Percentiles rank a stretch among this genome's conserved stretches.
These are phyloP conservation scores for Dermatophagoides farinae DNA, from an alignment of 1,140 invertebrate species.

Conservation along the genomic window DNA sequence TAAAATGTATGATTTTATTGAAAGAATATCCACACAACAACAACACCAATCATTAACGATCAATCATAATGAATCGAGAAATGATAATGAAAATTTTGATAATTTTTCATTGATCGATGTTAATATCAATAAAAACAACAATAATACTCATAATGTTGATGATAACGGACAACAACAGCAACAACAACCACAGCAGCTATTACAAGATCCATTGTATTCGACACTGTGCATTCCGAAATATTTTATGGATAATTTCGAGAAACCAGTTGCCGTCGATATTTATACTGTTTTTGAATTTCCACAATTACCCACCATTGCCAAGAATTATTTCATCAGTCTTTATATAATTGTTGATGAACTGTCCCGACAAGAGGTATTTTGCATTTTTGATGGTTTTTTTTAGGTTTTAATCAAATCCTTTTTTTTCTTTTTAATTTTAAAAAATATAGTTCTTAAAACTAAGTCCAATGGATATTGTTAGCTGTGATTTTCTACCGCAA, in stretches of 20 bases:
- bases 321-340: neutral
- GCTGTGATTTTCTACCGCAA: too few species aligned
- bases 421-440: neutral
- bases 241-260: neutral
- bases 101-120: too few species aligned
- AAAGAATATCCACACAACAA: too few species aligned
- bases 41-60: too few species aligned
- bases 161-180: too few species aligned
- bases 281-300: neutral
- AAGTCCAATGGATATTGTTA: neutral
- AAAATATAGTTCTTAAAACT: neutral
- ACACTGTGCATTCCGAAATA: neutral
- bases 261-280: neutral
- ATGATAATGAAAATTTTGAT: too few species aligned
- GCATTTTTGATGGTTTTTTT: neutral
- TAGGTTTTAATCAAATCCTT: neutral
- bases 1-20: too few species aligned
- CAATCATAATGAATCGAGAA: too few species aligned
- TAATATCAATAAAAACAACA: too few species aligned
- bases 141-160: too few species aligned
- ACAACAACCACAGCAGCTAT: too few species aligned
- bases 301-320: neutral
- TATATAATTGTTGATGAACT: neutral
- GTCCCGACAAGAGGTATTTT: neutral
- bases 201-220: too few species aligned